Conservation (phyloP, 2,888 invertebrate genomes). For the Cephus rjabovi region DNA sequence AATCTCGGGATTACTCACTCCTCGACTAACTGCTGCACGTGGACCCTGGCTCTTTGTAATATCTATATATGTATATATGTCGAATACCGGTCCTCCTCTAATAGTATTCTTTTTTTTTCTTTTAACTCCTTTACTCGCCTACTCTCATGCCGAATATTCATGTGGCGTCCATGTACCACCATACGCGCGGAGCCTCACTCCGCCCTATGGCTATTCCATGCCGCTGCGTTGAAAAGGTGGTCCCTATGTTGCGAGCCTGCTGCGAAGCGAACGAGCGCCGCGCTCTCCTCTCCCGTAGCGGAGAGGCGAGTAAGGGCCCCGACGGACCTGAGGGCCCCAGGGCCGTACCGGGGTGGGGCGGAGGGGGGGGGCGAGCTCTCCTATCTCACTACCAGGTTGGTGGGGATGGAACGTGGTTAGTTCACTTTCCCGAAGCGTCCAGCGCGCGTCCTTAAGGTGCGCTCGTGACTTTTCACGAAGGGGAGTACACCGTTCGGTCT, state of each 20-base stretch:
- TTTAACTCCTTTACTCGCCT: not conserved
- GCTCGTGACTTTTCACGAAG: constrained; percentile 59
- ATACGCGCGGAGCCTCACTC: not conserved
- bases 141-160: not conserved
- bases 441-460: constrained; percentile 60
- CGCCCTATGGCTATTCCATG: not conserved
- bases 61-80: constrained; percentile 19
- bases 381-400: constrained; percentile 31
- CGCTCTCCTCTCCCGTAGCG: not conserved
- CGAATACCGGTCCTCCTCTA: constrained; percentile 33
- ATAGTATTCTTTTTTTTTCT: not conserved
- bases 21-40: constrained; percentile 4
- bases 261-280: not conserved
- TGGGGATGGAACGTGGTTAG: constrained; percentile 66
- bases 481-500: not conserved
- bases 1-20: constrained; percentile 51
- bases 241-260: not conserved
- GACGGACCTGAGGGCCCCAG: constrained; percentile 38
- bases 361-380: constrained; percentile 1
- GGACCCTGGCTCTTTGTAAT: not conserved
- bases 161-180: not conserved
- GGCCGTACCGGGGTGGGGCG: constrained; percentile 27
- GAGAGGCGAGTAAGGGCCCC: constrained; percentile 11
- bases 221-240: not conserved
- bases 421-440: constrained; percentile 64